Base-by-base conservation (phyloP, 53 echinoderm and acorn worm genomes). In the Astropecten irregularis region DNA sequence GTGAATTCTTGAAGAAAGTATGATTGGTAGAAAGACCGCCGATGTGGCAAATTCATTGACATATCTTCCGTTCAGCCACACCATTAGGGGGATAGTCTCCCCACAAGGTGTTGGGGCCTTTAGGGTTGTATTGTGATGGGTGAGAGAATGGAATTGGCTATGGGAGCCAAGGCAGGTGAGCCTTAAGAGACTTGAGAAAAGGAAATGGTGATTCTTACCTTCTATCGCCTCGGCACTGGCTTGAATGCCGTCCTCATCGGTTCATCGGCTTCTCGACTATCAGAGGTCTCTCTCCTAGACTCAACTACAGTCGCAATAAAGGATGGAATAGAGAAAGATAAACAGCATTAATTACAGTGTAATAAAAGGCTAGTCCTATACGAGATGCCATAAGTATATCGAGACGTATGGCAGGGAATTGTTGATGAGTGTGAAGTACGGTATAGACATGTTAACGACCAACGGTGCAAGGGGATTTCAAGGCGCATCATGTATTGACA, bases 221-320 rank as follows among this genome's bases (percentile, higher is more conserved):
- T 26, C 20, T 86, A 93, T 85, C 90, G 71, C 81, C 90, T 88
- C 26, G 84, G 76, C 61, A 93, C 93, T 37, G 93, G 93, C 53
- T 93, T 93, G 69, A 93, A 93, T 16, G 93, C 93, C 46, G 93
- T 93, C 64, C 90, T 83, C 35, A 88, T 40, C 29, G 55, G 52
- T 3, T 92, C 92, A 1, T 89, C 89, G 1, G 57, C 23, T 69
- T 79, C 76, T 39, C 76, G 51, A 15, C 76, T 76, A 1, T 76
- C 76, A 14, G 27, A 39, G 36, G 49, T 83, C 21, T 72, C 85
- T 56, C 85, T 42, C n/a, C 85, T 85, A 3, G 62, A 53, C 29
- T 85, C 85, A 51, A 48, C 73, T 56, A 25, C 49, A 31, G 37
- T 1, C 25, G 33, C 1, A 77, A 67, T 13, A 67, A 34, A 23